Evolutionary conservation across 2,113 vertebrate species (phyloP), one percentile per base, ranked within the genome.

Genomic region (Canis aureus): DNA sequence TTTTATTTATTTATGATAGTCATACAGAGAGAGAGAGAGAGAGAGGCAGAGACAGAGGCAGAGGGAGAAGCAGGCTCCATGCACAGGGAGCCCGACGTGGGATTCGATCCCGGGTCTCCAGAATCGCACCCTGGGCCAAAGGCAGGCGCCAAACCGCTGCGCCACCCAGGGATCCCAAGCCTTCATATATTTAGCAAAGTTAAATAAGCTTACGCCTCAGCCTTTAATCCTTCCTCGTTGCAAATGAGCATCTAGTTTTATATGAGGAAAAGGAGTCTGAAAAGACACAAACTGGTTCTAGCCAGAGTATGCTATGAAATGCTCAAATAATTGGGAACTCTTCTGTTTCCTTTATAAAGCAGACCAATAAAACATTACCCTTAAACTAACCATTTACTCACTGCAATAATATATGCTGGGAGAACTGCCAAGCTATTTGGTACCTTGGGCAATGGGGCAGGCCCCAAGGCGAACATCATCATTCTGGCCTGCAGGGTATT

Each of bases 151-250:
- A 38, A 38, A 38, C 38, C 38, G 38, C 38, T 38, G 38, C 38
- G 38, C 38, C 38, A 38, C 38, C 3, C 38, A 38, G 38, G 38
- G 38, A 38, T 38, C 38, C 38, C 38, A 95, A 93, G 73, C 35
- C 62, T 96, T 96, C 20, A 53, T 73, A 81, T 89, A 60, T 64
- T 96, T 93, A 95, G 71, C 23, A 71, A 93, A 87, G 55, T 85
- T 94, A 94, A 98, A 79, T 82, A 97, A 80, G 69, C 69, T 95
- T 95, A 93, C 53, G 76, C 84, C 96, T 95, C 69, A 92, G 74
- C 64, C 86, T 87, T 96, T 94, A 96, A 97, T 88, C 91, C 91
- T 81, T 97, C 84, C 91, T 94, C 49, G 59, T 59, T 59, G 78
- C 71, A 96, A 95, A 97, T 60, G 8, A 20, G 12, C 53, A 97